A percentile compares a stretch with the other conserved stretches of the same genome.
These are phyloP conservation scores for Microctonus brassicae DNA, from an alignment of 2,888 invertebrate species.

Conservation along the genomic window DNA sequence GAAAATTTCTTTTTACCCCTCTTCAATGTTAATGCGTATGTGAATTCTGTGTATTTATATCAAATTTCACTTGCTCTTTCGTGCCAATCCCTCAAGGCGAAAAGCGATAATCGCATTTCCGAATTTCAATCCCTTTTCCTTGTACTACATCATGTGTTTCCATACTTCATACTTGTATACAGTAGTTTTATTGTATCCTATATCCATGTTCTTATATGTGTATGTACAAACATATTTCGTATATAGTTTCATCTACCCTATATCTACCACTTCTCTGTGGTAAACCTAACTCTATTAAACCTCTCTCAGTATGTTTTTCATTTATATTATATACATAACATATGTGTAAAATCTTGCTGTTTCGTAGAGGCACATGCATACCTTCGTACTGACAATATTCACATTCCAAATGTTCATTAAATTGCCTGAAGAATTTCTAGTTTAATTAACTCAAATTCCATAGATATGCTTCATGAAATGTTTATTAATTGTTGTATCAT, in stretches of 20 bases:
- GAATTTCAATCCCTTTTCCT: conserved; percentile 5
- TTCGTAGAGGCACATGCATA: neutral
- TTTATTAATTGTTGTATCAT: neutral
- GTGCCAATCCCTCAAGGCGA: neutral
- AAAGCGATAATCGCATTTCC: conserved; percentile 3
- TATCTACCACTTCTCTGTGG: neutral
- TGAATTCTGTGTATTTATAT: neutral
- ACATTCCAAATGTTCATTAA: neutral
- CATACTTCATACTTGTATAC: neutral
- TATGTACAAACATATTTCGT: neutral
- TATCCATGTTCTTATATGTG: too few species aligned
- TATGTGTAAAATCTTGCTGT: neutral
- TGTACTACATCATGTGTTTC: neutral
- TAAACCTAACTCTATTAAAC: conserved; percentile 3
- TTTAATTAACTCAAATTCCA: neutral
- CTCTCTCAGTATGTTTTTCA: neutral
- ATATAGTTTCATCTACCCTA: neutral
- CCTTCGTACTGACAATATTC: neutral
- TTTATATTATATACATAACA: neutral
- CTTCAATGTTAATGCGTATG: too few species aligned
- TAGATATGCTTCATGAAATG: neutral
- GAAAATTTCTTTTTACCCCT: too few species aligned
- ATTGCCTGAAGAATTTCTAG: neutral
- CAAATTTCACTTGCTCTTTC: neutral
- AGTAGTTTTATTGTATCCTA: too few species aligned